Base-by-base conservation (phyloP, 2,888 invertebrate genomes). In the Scaptomyza flava region DNA sequence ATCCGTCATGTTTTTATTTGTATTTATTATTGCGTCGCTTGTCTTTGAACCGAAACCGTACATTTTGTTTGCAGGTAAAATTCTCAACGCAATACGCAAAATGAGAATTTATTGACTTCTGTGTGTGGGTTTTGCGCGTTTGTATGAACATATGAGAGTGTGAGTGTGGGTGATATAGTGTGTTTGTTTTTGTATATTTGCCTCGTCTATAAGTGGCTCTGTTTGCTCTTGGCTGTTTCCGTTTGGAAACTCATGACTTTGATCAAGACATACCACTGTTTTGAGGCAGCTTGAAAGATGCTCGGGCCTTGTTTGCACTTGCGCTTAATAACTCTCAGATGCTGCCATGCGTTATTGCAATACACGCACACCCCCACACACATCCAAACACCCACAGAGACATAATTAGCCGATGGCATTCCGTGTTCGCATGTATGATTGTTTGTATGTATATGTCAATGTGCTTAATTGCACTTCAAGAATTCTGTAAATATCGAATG, bases 31-130 rank as follows among this genome's bases (percentile, higher is more conserved):
- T 86, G 81, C 88, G 71, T 52, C 56, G 58, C 60, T 68, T 70
- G 58, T 42, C 54, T 68, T 46, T 66, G 62, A 50, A 54, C 57
- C 64, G 60, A 61, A 61, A 51, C 47, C 52, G 46, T 53, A 67
- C 69, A 73, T 68, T 87, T 69, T 67, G 66, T 68, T 79, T 87
- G 62, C 81, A 83, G 88, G 88, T 88, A 79, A 83, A 84, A 73
- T 82, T 68, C 78, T 72, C 61, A 47, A 74, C 79, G 68, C 81
- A 75, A 58, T 64, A 47, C 67, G 67, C 69, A 68, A 88, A 84
- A 84, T 88, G 84, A 86, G 68, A 84, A 84, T 84, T 83, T 88
- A 84, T 88, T 81, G 84, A 88, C 89, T 86, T 69, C 66, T 12
- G 31, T 56, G 34, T 41, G 61, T 48, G 59, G 20, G 56, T 36